Evolutionary conservation across 2,797 vertebrate species (phyloP), one percentile per base, ranked within the genome.

Genomic region (Tiaroga cobitis): DNA sequence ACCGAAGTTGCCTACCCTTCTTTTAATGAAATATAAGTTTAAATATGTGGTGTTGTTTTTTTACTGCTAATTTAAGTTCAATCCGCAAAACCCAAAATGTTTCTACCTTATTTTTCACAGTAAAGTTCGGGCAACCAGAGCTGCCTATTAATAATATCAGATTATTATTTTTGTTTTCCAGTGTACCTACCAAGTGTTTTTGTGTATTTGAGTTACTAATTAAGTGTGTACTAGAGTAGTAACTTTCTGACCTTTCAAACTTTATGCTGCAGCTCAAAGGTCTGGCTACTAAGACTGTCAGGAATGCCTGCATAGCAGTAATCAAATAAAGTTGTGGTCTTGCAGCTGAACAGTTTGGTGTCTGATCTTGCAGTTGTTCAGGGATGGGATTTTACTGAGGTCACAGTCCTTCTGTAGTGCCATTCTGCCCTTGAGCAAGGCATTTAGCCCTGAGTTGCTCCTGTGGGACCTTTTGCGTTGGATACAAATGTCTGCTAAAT

Each of bases 401-500:
- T 73, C 77, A 80, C 41, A 79, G 51, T 65, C 13, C 21, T 21
- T 54, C 54, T 85, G 15, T 73, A 37, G 75, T 78, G 51, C 34
- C 63, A 46, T 59, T 84, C 51, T 80, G 67, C 51, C 83, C 67
- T 80, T 63, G 51, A 49, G 67, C 67, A 21, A 65, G 68, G 54
- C 54, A 85, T 78, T 85, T 72, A 85, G 68, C 83, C 68, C 41
- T 15, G 24, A 80, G 41, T 65, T 63, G 77, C 76, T 73, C 76
- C 67, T 51, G 21, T 11, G 83, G 76, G 83, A 80, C 76, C 39
- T 37, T 72, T 74, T 61, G 26, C 24, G 5, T 73, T 80, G 41
- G 68, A 37, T 85, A 65, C 73, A 84, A 85, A 80, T 85, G 68
- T 39, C 83, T 24, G 8, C 32, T 63, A 73, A 85, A 80, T 73